Evolutionary conservation across 2,797 vertebrate genomes (phyloP).

Genomic region (Syndactyla subalaris): DNA sequence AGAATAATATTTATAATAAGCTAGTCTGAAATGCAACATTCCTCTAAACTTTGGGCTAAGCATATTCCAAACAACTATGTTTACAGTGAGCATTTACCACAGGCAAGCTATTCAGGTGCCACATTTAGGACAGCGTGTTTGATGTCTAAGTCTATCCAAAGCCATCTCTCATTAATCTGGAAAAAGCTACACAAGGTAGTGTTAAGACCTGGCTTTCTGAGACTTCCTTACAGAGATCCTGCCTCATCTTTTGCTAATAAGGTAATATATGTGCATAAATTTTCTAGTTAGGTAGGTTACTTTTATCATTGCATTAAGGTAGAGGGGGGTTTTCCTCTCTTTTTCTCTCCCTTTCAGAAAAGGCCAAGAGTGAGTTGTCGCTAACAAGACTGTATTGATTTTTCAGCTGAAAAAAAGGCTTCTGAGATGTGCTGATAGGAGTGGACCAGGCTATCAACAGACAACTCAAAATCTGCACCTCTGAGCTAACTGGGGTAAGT

Average conservation of each 20-base stretch:
- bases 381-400: background rate
- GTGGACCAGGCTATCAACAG: background rate
- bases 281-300: background rate
- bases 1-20: background rate
- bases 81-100: background rate
- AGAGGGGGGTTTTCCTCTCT: accelerated
- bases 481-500: background rate
- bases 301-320: background rate
- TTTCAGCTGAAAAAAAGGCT: background rate
- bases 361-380: background rate
- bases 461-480: accelerated
- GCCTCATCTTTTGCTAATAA: background rate
- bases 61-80: background rate
- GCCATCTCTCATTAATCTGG: background rate
- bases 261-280: accelerated
- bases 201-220: background rate
- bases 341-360: background rate
- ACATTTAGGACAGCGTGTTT: background rate
- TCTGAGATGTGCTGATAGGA: accelerated
- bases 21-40: background rate
- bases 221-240: background rate
- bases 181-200: background rate
- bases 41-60: background rate
- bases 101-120: background rate
- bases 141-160: background rate